Evolutionary conservation across 2,888 invertebrate species (phyloP), one percentile per base, ranked within the genome.

Genomic region (Octonoba sinensis): DNA sequence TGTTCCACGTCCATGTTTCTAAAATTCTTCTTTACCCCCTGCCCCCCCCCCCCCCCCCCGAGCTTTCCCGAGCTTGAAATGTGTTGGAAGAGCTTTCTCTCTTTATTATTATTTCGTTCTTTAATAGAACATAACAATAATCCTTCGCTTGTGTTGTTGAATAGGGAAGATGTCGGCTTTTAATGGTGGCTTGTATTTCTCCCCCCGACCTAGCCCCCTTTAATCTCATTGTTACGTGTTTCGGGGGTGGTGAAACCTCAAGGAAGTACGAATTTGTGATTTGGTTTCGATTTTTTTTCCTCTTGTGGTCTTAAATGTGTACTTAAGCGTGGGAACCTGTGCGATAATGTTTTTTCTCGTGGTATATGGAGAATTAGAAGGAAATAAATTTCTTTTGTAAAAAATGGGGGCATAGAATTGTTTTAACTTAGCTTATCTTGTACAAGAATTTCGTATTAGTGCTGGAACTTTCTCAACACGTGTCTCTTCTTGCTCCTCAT

Each of bases 51-150:
- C 67, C 22, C 18, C n/a, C 22, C 54, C 44, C 78, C 18, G 36
- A 47, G 70, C 44, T 62, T 59, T 59, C 18, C 59, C 51, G 60
- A 36, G 18, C 62, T 65, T 66, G 66, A 78, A 72, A 59, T 59
- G 78, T 54, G 59, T 60, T 69, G 27, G 60, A 47, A 70, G 72
- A 66, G 59, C 56, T 20, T 64, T 36, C 51, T 67, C 51, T 54
- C 56, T 69, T 72, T 70, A 65, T 64, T 66, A 66, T 22, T 59
- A 44, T 49, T 71, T 64, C 60, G 49, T 70, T 71, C 59, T 60
- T 62, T 81, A 81, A 81, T 81, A 81, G 79, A 62, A 74, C 79
- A 81, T 81, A 73, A 81, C 69, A 81, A 73, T 81, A 81, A 81
- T 81, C 79, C 69, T 66, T 72, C 66, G 49, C 72, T 72, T 76